A percentile compares a stretch with the other conserved stretches of the same genome.
These are phyloP conservation scores for Tribolium madens DNA, from an alignment of 1,140 invertebrate species.

Conservation along the genomic window DNA sequence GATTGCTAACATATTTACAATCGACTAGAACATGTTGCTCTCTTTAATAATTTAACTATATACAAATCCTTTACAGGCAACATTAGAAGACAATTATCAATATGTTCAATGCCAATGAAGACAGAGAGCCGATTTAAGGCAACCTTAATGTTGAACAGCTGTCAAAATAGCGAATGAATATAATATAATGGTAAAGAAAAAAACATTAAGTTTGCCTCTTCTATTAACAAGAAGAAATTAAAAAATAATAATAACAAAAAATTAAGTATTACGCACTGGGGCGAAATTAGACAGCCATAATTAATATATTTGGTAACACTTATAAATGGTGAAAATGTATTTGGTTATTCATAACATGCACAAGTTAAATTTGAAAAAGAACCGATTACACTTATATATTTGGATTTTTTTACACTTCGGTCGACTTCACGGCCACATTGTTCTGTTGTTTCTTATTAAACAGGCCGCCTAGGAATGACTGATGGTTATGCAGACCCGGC, in stretches of 20 bases:
- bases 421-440: constrained; percentile 63
- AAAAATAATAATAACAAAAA: constrained; percentile 43
- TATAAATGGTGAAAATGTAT: constrained; percentile 62
- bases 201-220: constrained; percentile 48
- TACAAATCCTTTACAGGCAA: constrained; percentile 44
- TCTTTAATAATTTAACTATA: constrained; percentile 52
- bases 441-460: constrained; percentile 71
- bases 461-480: constrained; percentile 73
- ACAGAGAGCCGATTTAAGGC: constrained; percentile 31
- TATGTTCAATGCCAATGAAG: constrained; percentile 22
- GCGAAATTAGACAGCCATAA: constrained; percentile 60
- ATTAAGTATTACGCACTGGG: constrained; percentile 52
- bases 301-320: constrained; percentile 64
- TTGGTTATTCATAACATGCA: constrained; percentile 57
- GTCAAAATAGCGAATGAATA: background rate
- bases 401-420: constrained; percentile 56
- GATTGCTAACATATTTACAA: constrained; percentile 63
- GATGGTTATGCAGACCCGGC: constrained; percentile 66
- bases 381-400: constrained; percentile 44
- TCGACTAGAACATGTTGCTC: constrained; percentile 63
- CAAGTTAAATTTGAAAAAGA: constrained; percentile 51
- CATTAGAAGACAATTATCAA: constrained; percentile 40
- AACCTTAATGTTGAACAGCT: constrained; percentile 27
- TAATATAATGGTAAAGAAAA: constrained; percentile 11
- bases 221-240: constrained; percentile 29